Conservation (phyloP, 1,140 invertebrate species). For the Babylonia areolata region DNA sequence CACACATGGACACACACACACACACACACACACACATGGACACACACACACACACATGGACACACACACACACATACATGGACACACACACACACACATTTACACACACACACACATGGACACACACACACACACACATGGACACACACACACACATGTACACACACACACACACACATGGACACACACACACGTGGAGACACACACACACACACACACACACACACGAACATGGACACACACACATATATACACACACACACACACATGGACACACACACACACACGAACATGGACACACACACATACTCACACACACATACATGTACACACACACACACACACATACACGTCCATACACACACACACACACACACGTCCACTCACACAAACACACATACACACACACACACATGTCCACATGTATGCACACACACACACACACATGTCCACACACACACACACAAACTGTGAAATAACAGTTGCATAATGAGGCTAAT, state of each 20-base stretch:
- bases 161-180: too few species aligned
- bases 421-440: neutral
- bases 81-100: neutral
- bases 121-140: neutral
- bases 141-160: too few species aligned
- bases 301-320: too few species aligned
- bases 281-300: too few species aligned
- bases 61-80: neutral
- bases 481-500: too few species aligned
- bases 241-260: neutral
- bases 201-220: conserved; percentile 11
- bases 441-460: too few species aligned
- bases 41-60: too few species aligned
- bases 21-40: too few species aligned
- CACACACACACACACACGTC: conserved; percentile 64
- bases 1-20: neutral
- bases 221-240: too few species aligned
- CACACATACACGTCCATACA: conserved; percentile 75
- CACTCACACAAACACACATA: conserved; percentile 87
- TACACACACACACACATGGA: too few species aligned
- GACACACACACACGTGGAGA: neutral
- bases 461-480: too few species aligned
- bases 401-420: conserved; percentile 58
- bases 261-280: too few species aligned
- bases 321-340: conserved; percentile 70